Conservation (phyloP, 2,888 invertebrate genomes). For the Hipparchia semele region DNA sequence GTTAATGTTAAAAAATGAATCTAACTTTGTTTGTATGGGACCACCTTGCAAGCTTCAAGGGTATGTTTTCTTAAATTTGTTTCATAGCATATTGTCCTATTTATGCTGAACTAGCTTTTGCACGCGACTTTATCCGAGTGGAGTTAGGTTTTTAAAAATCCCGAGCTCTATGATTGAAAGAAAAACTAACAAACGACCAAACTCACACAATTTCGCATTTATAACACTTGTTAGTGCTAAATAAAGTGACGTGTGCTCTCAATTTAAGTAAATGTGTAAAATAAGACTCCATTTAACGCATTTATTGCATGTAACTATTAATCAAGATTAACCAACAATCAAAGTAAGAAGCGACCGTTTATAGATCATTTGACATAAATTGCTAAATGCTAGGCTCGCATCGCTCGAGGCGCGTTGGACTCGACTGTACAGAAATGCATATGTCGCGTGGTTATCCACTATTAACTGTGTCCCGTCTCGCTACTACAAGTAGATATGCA, state of each 20-base stretch:
- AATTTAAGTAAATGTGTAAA: constrained; percentile 13
- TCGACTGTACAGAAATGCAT: constrained; percentile 51
- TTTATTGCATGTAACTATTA: constrained; percentile 22
- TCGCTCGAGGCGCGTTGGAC: constrained; percentile 38
- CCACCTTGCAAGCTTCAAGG: too few relatives aligned
- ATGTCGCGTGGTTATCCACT: constrained; percentile 79
- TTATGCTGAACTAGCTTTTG: too few relatives aligned
- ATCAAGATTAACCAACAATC: constrained; percentile 38
- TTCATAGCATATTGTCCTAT: too few relatives aligned
- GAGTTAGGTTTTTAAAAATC: too few relatives aligned
- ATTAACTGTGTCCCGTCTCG: constrained; percentile 66
- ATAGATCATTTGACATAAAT: constrained; percentile 39
- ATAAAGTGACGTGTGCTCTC: background rate
- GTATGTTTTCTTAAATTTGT: too few relatives aligned
- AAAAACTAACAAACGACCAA: too few relatives aligned
- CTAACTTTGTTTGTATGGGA: too few relatives aligned
- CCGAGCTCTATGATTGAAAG: too few relatives aligned
- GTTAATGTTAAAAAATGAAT: too few relatives aligned
- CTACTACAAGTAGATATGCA: constrained; percentile 67
- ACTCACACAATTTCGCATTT: too few relatives aligned
- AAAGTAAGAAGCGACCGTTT: constrained; percentile 35
- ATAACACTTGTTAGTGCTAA: background rate
- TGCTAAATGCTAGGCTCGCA: constrained; percentile 35
- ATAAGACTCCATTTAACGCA: constrained; percentile 11
- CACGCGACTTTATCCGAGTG: too few relatives aligned